phyloP scores from a whole-genome alignment of 2,888 invertebrate genomes.

The Dryomyza anilis region DNA sequence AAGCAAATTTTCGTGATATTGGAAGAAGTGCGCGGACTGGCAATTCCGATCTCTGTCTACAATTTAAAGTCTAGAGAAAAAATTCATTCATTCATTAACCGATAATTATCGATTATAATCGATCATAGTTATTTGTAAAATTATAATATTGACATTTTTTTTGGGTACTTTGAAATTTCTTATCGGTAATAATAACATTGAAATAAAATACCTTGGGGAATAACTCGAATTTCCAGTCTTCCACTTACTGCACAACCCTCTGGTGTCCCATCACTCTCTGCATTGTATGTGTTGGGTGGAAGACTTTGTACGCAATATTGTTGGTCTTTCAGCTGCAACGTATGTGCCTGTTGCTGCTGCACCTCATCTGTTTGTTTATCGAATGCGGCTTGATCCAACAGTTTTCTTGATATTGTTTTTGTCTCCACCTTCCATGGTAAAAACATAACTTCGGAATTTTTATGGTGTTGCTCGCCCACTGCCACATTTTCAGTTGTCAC shows the following conservation, averaged over 20 bases:
- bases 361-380: conserved; percentile 14
- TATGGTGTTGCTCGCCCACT: neutral
- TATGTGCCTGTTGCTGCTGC: no score
- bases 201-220: conserved; percentile 61
- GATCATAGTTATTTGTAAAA: no score
- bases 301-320: conserved; percentile 25
- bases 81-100: neutral
- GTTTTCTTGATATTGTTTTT: conserved; percentile 30
- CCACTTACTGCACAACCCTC: conserved; percentile 71
- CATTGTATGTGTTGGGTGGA: conserved; percentile 18
- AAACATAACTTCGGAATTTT: conserved; percentile 38
- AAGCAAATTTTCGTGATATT: no score
- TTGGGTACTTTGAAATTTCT: no score
- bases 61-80: no score
- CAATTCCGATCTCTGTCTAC: no score
- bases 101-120: neutral
- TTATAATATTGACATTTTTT: no score
- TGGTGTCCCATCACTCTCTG: conserved; percentile 27
- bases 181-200: neutral
- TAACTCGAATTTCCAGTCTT: conserved; percentile 80
- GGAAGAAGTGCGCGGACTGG: no score
- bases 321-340: conserved; percentile 5
- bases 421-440: conserved; percentile 39
- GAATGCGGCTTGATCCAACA: conserved; percentile 9
- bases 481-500: neutral